Base-by-base conservation (phyloP, 37 sponge, comb jelly and placozoan species). In the Chondrosia reniformis region DNA sequence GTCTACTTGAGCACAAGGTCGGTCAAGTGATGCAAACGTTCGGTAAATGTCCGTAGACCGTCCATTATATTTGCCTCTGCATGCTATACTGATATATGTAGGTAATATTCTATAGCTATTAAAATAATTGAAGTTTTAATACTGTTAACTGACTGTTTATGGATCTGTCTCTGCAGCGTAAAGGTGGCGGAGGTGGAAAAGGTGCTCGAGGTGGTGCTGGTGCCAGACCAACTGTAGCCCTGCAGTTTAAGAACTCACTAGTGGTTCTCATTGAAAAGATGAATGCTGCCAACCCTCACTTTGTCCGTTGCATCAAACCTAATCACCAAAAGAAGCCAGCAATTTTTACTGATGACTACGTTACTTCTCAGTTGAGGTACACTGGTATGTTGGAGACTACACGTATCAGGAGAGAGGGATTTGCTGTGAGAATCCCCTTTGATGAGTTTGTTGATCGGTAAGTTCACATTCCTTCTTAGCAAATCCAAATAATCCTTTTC, bases 181-280 rank as follows among this genome's bases (percentile, higher is more conserved):
- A 55, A 55, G 55, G 56, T 33, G 76, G 55, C 19, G 56, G 22
- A 55, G 57, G 59, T 37, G 25, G 28, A 22, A 62, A 65, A 45
- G 72, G 75, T 39, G 77, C 46, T 0, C 46, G 49, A 4, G 75
- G 46, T 13, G 67, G 66, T 2, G 71, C 28, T 4, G 63, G 49
- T 40, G 37, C 63, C 27, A 84, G 71, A 38, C 43, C 36, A 34
- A 88, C 92, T n/a, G 80, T 92, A n/a, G 88, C 88, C 12, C 61
- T 81, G 1, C 92, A 92, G 85, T 92, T 92, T 64, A 92, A 92
- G 90, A 87, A 80, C 52, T 92, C 92, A 17, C 83, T 92, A 9
- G 69, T 59, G 41, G 85, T 92, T 32, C 55, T 92, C 80, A 84
- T 87, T 55, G 92, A 92, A 80, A 92, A 92, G 85, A 84, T 92